These are phyloP conservation scores for Semaprochilodus insignis DNA, from an alignment of 2,797 vertebrate species.

Conservation along the genomic window DNA sequence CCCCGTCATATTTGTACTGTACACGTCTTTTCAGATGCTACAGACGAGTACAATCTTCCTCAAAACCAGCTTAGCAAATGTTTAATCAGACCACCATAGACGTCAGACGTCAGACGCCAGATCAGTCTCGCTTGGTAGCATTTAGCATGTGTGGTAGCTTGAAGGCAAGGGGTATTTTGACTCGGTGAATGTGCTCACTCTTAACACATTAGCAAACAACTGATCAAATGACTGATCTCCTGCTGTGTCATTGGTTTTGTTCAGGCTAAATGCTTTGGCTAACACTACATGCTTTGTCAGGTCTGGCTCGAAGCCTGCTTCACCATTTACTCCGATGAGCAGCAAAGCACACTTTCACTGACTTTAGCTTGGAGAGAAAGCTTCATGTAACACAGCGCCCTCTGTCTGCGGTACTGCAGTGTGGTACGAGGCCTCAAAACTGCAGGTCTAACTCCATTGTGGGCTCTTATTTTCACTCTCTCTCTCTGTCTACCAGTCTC, in stretches of 20 bases:
- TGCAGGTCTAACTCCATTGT: conserved; percentile 71
- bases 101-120: background rate
- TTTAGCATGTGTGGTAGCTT: background rate
- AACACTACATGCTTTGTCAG: conserved; percentile 25
- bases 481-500: background rate
- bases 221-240: conserved; percentile 32
- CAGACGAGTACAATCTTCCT: too few relatives aligned
- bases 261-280: conserved; percentile 41
- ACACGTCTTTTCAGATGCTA: background rate
- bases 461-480: background rate
- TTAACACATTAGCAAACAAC: conserved; percentile 1
- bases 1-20: background rate
- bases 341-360: conserved; percentile 11
- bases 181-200: background rate
- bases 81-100: background rate
- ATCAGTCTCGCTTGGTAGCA: background rate
- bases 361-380: conserved; percentile 21
- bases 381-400: conserved; percentile 18
- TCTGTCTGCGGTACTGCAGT: conserved; percentile 23
- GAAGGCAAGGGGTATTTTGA: background rate
- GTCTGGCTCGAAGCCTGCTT: conserved; percentile 21
- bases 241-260: conserved; percentile 28
- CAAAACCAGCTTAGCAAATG: background rate
- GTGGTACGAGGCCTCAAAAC: conserved; percentile 58
- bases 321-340: conserved; percentile 17